Conservation (phyloP, 2,797 vertebrate species). For the Platalea minor region DNA sequence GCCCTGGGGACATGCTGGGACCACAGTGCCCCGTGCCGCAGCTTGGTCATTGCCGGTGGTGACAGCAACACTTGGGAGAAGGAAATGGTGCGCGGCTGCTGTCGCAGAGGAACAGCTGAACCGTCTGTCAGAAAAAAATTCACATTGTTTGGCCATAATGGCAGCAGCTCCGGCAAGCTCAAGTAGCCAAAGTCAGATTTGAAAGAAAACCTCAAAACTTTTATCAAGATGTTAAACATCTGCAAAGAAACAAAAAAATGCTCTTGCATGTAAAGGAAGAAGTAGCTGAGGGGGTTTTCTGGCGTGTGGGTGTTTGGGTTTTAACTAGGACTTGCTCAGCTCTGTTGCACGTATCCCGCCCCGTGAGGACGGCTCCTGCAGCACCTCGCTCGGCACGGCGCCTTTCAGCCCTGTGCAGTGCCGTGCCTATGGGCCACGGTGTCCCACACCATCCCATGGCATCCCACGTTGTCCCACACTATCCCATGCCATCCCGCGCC, state of each 20-base stretch:
- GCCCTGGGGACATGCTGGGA: background rate
- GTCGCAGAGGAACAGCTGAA: background rate
- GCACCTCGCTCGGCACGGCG: accelerated
- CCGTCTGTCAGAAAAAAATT: background rate
- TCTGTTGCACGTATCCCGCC: background rate
- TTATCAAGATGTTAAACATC: constrained; percentile 31
- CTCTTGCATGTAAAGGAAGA: constrained; percentile 22
- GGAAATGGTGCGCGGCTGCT: background rate
- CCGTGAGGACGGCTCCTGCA: background rate
- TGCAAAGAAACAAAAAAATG: background rate
- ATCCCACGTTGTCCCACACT: accelerated
- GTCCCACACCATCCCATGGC: accelerated
- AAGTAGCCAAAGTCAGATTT: background rate
- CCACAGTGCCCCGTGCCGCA: background rate
- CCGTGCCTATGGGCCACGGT: accelerated
- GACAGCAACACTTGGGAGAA: accelerated
- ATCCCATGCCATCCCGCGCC: accelerated
- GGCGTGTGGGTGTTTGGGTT: background rate
- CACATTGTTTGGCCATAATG: background rate
- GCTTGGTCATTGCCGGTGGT: accelerated
- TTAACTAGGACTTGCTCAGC: background rate
- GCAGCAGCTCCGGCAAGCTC: background rate
- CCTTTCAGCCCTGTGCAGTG: accelerated
- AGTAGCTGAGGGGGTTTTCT: background rate
- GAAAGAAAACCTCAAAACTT: constrained; percentile 19